Conservation (phyloP, 2,113 vertebrate species). For the Ceyx cyanopectus region DNA sequence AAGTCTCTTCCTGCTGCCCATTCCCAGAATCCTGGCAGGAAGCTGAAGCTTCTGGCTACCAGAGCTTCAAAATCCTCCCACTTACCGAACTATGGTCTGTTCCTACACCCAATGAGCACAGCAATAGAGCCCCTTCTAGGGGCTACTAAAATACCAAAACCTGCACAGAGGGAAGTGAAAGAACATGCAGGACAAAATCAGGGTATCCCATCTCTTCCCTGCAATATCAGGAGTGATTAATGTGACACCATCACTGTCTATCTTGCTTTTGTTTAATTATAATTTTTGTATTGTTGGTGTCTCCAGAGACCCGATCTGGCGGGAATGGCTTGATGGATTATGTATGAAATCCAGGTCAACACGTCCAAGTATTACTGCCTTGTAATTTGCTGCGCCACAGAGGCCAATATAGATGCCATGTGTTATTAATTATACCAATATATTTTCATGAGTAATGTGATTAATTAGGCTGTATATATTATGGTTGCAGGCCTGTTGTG, state of each 20-base stretch:
- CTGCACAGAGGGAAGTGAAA: neutral
- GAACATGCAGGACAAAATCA: rapidly evolving
- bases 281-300: neutral
- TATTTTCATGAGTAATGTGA: conserved; percentile 61
- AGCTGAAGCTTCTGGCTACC: neutral
- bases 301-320: neutral
- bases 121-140: neutral
- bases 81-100: neutral
- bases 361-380: conserved; percentile 29
- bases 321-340: conserved; percentile 54
- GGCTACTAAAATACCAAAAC: neutral
- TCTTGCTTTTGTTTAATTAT: conserved; percentile 48
- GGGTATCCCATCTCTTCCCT: neutral
- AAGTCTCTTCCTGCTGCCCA: neutral
- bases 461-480: conserved; percentile 27
- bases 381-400: conserved; percentile 53
- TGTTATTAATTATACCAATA: conserved; percentile 71
- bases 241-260: neutral
- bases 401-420: conserved; percentile 60
- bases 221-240: neutral
- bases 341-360: conserved; percentile 53
- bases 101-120: neutral
- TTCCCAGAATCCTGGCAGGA: neutral
- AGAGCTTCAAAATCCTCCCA: neutral
- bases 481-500: neutral